Evolutionary conservation across 2,113 vertebrate genomes (phyloP).

Genomic region (Stigmatopora argus): DNA sequence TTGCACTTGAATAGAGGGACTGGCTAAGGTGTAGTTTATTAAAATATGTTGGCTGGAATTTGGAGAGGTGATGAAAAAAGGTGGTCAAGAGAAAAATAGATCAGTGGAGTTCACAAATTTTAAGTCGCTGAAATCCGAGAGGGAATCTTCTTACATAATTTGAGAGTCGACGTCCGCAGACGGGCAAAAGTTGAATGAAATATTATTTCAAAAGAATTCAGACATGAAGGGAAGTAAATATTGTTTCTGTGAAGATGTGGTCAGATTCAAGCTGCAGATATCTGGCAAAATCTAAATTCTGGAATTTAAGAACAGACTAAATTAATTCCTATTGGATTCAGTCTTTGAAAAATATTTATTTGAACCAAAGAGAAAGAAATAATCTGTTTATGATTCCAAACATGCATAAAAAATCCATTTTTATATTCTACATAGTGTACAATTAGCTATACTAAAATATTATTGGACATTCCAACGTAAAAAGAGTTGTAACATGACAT

Average conservation of each 20-base stretch:
- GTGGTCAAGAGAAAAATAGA: too few relatives aligned
- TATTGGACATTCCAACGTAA: not conserved
- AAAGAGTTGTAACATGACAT: slow-evolving; percentile 5
- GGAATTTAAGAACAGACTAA: too few relatives aligned
- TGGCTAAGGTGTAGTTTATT: not conserved
- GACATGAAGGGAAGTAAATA: not conserved
- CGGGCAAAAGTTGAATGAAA: not conserved
- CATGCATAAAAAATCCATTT: too few relatives aligned
- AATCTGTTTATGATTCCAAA: too few relatives aligned
- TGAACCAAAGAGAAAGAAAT: too few relatives aligned
- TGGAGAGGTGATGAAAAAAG: slow-evolving; percentile 13
- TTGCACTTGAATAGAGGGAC: not conserved
- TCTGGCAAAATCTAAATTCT: not conserved
- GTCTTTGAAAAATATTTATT: too few relatives aligned
- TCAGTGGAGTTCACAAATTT: slow-evolving; percentile 43
- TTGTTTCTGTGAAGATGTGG: not conserved
- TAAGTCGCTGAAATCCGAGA: slow-evolving; percentile 23
- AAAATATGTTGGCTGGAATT: slow-evolving; percentile 12
- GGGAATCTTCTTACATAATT: slow-evolving; percentile 10
- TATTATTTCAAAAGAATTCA: not conserved
- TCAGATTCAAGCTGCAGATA: not conserved
- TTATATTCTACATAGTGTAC: too few relatives aligned
- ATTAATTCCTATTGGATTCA: too few relatives aligned
- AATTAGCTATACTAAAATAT: too few relatives aligned
- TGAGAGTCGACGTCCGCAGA: not conserved